These are phyloP conservation scores for Cololabis saira DNA, from an alignment of 2,113 vertebrate genomes.

Conservation along the genomic window DNA sequence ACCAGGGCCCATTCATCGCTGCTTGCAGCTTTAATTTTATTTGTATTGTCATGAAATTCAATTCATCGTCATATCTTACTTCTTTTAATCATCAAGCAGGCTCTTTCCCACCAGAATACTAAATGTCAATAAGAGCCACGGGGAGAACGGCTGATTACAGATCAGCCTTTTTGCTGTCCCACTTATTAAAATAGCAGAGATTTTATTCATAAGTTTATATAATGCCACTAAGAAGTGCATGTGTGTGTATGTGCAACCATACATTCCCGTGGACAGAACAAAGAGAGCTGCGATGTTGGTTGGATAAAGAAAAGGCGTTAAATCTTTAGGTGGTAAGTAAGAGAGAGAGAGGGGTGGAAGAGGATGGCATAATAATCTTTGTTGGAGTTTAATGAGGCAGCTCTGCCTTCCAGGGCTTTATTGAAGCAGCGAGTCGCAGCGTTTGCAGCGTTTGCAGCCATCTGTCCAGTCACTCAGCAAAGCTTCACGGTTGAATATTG, in stretches of 20 bases:
- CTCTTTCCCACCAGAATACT: constrained; percentile 43
- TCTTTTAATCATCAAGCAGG: constrained; percentile 56
- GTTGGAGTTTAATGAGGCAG: constrained; percentile 72
- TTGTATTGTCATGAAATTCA: constrained; percentile 43
- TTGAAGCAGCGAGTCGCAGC: constrained; percentile 74
- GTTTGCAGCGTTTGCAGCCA: constrained; percentile 72
- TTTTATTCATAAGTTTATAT: constrained; percentile 55
- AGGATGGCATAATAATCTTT: constrained; percentile 65
- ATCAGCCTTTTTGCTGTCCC: constrained; percentile 35
- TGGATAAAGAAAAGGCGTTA: constrained; percentile 25
- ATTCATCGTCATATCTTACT: constrained; percentile 42
- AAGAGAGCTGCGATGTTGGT: constrained; percentile 48
- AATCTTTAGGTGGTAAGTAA: constrained; percentile 40
- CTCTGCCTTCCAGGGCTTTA: constrained; percentile 76
- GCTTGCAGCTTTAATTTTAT: too few relatives aligned
- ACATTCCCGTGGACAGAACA: constrained; percentile 42
- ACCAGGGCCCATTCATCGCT: too few relatives aligned
- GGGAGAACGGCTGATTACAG: constrained; percentile 42
- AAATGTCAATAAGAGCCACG: constrained; percentile 68
- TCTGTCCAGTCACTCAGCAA: constrained; percentile 64
- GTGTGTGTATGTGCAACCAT: neutral
- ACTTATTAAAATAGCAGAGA: constrained; percentile 47
- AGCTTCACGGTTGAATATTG: constrained; percentile 54
- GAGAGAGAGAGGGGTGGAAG: constrained; percentile 55
- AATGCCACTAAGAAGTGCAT: constrained; percentile 27